A percentile compares a stretch with the other conserved stretches of the same genome.
These are phyloP conservation scores for Tridacna crocea DNA, from an alignment of 2,888 invertebrate species.

Conservation along the genomic window DNA sequence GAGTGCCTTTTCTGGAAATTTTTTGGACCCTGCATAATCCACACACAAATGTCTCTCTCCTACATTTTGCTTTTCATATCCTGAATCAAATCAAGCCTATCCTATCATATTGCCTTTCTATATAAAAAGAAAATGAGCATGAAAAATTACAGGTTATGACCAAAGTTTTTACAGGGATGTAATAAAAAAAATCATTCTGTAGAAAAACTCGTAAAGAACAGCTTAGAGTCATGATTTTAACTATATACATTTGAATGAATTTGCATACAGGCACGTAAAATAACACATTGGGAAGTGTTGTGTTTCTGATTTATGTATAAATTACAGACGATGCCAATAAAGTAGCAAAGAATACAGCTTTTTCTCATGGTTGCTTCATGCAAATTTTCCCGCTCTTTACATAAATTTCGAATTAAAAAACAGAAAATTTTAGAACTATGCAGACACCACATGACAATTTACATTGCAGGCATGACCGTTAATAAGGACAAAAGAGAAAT, in stretches of 20 bases:
- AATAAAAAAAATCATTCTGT: no score
- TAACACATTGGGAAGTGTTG: conserved; percentile 2
- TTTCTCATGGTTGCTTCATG: conserved; percentile 4
- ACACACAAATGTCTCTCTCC: no score
- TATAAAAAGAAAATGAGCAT: no score
- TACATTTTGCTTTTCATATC: no score
- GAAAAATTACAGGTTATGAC: no score
- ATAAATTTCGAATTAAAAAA: conserved; percentile 26
- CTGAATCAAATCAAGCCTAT: no score
- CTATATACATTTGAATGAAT: conserved; percentile 11
- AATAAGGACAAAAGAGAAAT: background rate
- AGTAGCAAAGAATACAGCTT: background rate
- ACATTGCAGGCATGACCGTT: background rate
- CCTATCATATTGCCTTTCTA: no score
- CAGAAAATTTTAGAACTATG: conserved; percentile 44
- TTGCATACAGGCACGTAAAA: background rate
- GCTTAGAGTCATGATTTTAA: background rate
- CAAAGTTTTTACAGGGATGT: no score
- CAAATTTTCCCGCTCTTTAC: conserved; percentile 6
- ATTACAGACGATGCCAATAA: conserved; percentile 10
- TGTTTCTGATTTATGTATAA: conserved; percentile 9
- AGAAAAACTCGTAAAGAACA: no score
- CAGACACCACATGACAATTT: conserved; percentile 6
- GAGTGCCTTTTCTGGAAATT: no score
- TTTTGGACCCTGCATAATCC: no score